Evolutionary conservation across 2,888 invertebrate genomes (phyloP).

Genomic region (Morpho achilles): DNA sequence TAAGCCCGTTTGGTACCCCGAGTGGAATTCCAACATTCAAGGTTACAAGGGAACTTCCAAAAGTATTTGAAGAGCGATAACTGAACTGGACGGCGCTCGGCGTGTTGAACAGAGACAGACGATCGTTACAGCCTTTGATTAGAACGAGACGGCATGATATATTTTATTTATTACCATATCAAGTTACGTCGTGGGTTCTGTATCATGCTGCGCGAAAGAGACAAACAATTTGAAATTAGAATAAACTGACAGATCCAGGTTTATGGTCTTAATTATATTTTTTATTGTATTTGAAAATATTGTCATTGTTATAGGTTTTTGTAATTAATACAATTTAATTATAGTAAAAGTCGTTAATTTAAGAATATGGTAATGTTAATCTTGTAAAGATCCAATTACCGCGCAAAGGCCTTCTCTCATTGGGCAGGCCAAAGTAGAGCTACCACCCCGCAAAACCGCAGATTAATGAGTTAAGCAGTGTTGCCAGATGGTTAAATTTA

Average conservation of each 20-base stretch:
- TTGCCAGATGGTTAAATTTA: too few species aligned
- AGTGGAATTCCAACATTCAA: constrained; percentile 62
- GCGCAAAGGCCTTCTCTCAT: too few species aligned
- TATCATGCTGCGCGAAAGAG: constrained; percentile 47
- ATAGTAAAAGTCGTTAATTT: too few species aligned
- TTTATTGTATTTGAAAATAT: not conserved
- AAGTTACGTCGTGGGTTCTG: constrained; percentile 52
- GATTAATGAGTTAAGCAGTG: too few species aligned
- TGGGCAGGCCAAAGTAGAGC: too few species aligned
- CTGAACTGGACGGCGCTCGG: constrained; percentile 52
- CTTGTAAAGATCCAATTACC: too few species aligned
- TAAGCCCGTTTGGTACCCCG: constrained; percentile 25
- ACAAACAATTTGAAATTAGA: constrained; percentile 38
- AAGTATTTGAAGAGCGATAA: constrained; percentile 72
- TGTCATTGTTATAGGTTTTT: too few species aligned
- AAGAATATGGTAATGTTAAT: too few species aligned
- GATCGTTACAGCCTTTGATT: constrained; percentile 26
- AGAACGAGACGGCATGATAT: constrained; percentile 46
- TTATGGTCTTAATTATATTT: constrained; percentile 6
- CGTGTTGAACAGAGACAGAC: constrained; percentile 31
- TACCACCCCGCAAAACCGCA: too few species aligned
- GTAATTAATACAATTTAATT: too few species aligned
- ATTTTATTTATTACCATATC: constrained; percentile 74
- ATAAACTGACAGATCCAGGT: constrained; percentile 10
- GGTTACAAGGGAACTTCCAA: constrained; percentile 67